Conservation (phyloP, 2,888 invertebrate genomes). For the Tethea ocularis region DNA sequence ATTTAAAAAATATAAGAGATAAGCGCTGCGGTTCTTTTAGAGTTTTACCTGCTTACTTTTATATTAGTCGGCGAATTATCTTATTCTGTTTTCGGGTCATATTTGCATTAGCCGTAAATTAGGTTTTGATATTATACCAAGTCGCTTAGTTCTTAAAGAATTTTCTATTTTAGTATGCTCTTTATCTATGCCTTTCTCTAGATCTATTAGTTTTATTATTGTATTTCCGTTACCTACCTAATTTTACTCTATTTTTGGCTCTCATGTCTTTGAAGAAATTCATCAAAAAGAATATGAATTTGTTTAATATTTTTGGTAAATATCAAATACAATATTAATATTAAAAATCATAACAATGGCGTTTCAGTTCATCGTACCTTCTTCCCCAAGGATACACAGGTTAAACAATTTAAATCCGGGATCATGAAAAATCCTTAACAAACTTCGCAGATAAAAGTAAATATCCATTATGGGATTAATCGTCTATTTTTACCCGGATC, state of each 20-base stretch:
- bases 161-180: background rate
- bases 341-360: background rate
- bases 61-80: background rate
- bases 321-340: background rate
- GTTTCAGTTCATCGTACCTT: background rate
- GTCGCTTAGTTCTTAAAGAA: too few relatives aligned
- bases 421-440: background rate
- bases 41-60: background rate
- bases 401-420: constrained; percentile 2
- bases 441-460: constrained; percentile 6
- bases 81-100: background rate
- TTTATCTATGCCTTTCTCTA: background rate
- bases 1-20: constrained; percentile 2
- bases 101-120: background rate
- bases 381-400: background rate
- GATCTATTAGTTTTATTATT: too few relatives aligned
- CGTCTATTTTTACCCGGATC: constrained; percentile 14
- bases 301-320: too few relatives aligned
- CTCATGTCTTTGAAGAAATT: too few relatives aligned
- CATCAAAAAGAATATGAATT: too few relatives aligned
- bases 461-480: constrained; percentile 19
- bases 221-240: background rate
- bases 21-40: background rate
- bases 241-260: too few relatives aligned
- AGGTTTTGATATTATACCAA: background rate